Evolutionary conservation across 2,888 invertebrate genomes (phyloP).

Genomic region (Spilarctia lutea): DNA sequence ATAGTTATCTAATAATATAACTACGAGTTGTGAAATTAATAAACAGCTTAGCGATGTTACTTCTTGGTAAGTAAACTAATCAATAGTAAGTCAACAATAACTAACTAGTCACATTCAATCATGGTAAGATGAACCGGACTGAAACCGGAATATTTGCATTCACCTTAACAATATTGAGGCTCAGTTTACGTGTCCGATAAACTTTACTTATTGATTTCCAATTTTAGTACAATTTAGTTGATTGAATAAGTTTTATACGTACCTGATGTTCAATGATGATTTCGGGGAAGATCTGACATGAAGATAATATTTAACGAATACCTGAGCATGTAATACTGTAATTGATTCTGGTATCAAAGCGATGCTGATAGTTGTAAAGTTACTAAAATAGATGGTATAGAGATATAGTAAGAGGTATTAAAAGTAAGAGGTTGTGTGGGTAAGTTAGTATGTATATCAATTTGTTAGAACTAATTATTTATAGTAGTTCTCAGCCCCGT

Average conservation of each 20-base stretch:
- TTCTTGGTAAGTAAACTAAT: too few species aligned
- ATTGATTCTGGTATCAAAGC: constrained; percentile 1
- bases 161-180: constrained; percentile 35
- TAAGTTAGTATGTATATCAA: neutral
- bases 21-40: neutral
- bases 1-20: neutral
- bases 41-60: neutral
- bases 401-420: neutral
- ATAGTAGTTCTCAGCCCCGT: neutral
- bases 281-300: constrained; percentile 21
- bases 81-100: too few species aligned
- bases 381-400: neutral
- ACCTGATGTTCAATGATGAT: constrained; percentile 33
- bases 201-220: constrained; percentile 52
- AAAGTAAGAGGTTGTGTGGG: neutral
- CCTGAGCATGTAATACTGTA: constrained; percentile 9
- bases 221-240: constrained; percentile 50
- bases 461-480: neutral
- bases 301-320: constrained; percentile 19
- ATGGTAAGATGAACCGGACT: neutral
- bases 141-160: neutral
- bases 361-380: neutral
- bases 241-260: constrained; percentile 53
- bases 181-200: constrained; percentile 54
- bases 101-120: neutral